Conservation (phyloP, 2,888 invertebrate genomes). For the Myopa testacea region DNA sequence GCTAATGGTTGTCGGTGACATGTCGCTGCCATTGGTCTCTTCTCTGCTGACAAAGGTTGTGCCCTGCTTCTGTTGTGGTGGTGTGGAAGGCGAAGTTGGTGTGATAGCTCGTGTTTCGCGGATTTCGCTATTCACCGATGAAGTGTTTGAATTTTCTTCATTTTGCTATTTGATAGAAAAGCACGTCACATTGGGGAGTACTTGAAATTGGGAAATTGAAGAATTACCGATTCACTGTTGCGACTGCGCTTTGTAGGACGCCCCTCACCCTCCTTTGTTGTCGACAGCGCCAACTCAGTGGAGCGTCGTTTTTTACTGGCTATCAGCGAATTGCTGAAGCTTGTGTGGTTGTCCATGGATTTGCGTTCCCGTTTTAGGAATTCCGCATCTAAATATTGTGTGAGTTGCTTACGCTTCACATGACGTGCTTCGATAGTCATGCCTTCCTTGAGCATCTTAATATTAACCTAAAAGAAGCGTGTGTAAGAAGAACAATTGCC, state of each 20-base stretch:
- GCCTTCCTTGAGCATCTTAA: constrained; percentile 77
- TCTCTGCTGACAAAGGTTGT: constrained; percentile 38
- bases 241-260: constrained; percentile 53
- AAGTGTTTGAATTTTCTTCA: constrained; percentile 67
- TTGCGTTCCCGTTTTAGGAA: constrained; percentile 80
- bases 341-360: constrained; percentile 70
- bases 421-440: constrained; percentile 89
- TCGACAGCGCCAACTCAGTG: constrained; percentile 60
- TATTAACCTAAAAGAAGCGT: constrained; percentile 67
- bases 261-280: constrained; percentile 49
- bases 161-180: constrained; percentile 45
- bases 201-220: neutral
- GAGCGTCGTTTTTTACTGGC: constrained; percentile 67
- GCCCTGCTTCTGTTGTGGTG: constrained; percentile 43
- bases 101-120: constrained; percentile 43
- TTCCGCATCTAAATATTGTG: constrained; percentile 78
- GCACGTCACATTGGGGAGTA: neutral
- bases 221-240: constrained; percentile 64
- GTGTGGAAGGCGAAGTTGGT: constrained; percentile 57
- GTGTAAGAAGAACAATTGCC: neutral
- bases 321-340: constrained; percentile 62
- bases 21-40: constrained; percentile 35
- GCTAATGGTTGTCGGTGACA: constrained; percentile 43
- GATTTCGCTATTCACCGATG: constrained; percentile 54
- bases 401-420: constrained; percentile 83